A percentile compares a stretch with the other conserved stretches of the same genome.
These are phyloP conservation scores for Augiades crinisus DNA, from an alignment of 2,888 invertebrate species.

Conservation along the genomic window DNA sequence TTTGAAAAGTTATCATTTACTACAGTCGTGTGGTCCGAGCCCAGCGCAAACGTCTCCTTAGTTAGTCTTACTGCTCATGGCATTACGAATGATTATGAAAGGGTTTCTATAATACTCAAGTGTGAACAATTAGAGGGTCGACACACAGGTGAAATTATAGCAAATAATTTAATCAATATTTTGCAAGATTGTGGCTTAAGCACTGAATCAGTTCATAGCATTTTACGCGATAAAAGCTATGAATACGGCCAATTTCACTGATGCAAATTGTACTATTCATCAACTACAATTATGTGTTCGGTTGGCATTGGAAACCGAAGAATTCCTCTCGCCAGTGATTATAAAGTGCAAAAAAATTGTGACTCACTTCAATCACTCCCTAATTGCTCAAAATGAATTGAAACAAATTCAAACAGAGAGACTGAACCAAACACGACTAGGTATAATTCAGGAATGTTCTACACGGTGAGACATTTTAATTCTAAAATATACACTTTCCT, in stretches of 20 bases:
- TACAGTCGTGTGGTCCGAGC: conserved; percentile 24
- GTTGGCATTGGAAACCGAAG: conserved; percentile 9
- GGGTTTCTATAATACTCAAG: conserved; percentile 20
- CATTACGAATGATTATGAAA: conserved; percentile 19
- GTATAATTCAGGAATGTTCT: conserved; percentile 21
- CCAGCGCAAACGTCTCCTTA: conserved; percentile 21
- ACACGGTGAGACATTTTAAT: no score
- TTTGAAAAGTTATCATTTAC: conserved; percentile 28
- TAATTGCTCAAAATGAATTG: conserved; percentile 21
- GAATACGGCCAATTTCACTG: no score
- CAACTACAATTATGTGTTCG: conserved; percentile 26
- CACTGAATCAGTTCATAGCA: no score
- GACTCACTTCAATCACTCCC: conserved; percentile 31
- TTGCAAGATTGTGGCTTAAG: no score
- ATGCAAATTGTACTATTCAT: no score
- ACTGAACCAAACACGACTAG: conserved; percentile 19
- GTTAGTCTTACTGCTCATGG: conserved; percentile 28
- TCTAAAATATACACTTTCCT: no score
- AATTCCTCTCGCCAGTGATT: conserved; percentile 17
- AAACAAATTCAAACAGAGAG: conserved; percentile 25
- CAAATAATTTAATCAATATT: no score
- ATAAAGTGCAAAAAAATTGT: conserved; percentile 30
- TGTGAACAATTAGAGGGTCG: conserved; percentile 29
- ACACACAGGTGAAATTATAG: no score
- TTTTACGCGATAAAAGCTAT: no score